These are phyloP conservation scores for Oncorhynchus tshawytscha DNA, from an alignment of 2,113 vertebrate species.

Conservation along the genomic window DNA sequence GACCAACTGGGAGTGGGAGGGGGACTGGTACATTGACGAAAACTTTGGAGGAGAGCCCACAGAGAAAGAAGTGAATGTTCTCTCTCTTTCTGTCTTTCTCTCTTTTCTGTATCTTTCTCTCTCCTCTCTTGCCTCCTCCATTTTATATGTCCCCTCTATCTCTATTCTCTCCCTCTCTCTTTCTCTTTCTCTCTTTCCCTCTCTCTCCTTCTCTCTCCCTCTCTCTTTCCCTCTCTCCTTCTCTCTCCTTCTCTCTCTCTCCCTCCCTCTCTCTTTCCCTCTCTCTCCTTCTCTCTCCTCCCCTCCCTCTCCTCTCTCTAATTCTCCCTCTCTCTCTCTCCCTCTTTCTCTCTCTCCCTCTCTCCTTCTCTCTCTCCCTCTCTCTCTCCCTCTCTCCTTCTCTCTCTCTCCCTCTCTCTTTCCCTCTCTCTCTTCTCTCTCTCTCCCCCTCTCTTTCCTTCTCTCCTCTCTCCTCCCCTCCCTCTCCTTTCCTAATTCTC, in stretches of 20 bases:
- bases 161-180: background rate
- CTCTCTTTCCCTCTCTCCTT: too few relatives aligned
- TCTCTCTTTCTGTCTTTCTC: background rate
- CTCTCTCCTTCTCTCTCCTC: background rate
- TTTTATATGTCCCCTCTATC: background rate
- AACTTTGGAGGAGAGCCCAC: slow-evolving; percentile 95
- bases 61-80: slow-evolving; percentile 87
- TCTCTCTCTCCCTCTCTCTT: too few relatives aligned
- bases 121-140: background rate
- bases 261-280: background rate
- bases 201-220: too few relatives aligned
- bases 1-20: slow-evolving; percentile 94
- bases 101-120: background rate
- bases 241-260: too few relatives aligned
- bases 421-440: too few relatives aligned
- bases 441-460: too few relatives aligned
- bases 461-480: too few relatives aligned
- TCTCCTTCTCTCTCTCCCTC: too few relatives aligned
- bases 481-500: too few relatives aligned
- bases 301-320: too few relatives aligned
- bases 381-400: too few relatives aligned
- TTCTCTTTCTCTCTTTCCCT: background rate
- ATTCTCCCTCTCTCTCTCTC: too few relatives aligned
- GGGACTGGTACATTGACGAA: slow-evolving; percentile 93
- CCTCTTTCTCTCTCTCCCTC: background rate